Percentiles rank a stretch among this genome's conserved stretches.
These are phyloP conservation scores for Falco rusticolus DNA, from an alignment of 2,797 vertebrate species.

Conservation along the genomic window DNA sequence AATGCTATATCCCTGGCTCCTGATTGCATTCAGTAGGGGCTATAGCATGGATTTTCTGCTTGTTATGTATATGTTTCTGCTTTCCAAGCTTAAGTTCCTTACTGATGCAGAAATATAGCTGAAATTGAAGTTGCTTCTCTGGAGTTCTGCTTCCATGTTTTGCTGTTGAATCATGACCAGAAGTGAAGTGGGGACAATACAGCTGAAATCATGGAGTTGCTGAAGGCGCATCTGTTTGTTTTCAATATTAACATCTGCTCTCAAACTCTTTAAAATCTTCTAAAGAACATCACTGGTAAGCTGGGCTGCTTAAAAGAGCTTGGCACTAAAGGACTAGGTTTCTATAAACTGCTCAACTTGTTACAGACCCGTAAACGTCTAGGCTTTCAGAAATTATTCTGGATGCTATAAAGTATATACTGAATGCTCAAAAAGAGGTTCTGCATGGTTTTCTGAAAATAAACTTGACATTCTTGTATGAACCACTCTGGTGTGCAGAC, in stretches of 20 bases:
- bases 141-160: background rate
- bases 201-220: background rate
- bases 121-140: background rate
- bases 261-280: background rate
- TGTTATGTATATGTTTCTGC: background rate
- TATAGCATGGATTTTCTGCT: background rate
- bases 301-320: background rate
- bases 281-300: background rate
- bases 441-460: background rate
- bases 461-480: background rate
- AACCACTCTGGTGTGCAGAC: background rate
- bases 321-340: background rate
- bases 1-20: background rate
- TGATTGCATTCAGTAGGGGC: background rate
- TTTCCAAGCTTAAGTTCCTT: background rate
- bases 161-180: background rate
- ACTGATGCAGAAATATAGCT: background rate
- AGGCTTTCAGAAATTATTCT: background rate
- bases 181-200: background rate
- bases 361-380: background rate
- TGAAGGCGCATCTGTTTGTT: background rate
- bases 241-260: background rate
- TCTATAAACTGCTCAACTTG: background rate
- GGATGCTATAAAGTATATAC: background rate
- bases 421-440: background rate